phyloP scores from a whole-genome alignment of 2,797 vertebrate genomes.

The Rhinatrema bivittatum region DNA sequence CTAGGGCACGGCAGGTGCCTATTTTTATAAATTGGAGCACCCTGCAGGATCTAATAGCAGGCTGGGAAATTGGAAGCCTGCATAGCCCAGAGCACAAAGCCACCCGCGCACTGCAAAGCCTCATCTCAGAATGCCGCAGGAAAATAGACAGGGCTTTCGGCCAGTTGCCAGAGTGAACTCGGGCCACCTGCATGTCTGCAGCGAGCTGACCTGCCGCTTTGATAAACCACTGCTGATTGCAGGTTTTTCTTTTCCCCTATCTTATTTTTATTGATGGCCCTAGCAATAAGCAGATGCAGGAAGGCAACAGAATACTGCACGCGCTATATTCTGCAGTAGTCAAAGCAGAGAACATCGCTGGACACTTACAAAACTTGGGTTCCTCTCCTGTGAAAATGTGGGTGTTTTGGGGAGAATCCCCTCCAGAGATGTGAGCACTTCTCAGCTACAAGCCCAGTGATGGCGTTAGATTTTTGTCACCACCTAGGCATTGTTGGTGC shows the following conservation, averaged over 20 bases:
- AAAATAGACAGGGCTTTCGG: conserved; percentile 7
- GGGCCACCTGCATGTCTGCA: conserved; percentile 15
- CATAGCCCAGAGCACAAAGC: conserved; percentile 20
- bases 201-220: background rate
- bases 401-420: too few relatives aligned
- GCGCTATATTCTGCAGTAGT: too few relatives aligned
- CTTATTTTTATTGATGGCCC: background rate
- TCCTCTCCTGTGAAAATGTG: too few relatives aligned
- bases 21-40: background rate
- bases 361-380: too few relatives aligned
- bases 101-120: conserved; percentile 9
- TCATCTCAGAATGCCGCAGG: conserved; percentile 7
- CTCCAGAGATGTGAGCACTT: too few relatives aligned
- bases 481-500: too few relatives aligned
- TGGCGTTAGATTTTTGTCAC: too few relatives aligned
- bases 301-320: too few relatives aligned
- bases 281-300: conserved; percentile 23
- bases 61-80: conserved; percentile 7
- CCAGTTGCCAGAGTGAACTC: conserved; percentile 20
- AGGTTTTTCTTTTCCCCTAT: too few relatives aligned
- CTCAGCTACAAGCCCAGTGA: too few relatives aligned
- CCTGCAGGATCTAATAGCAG: background rate
- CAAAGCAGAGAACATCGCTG: too few relatives aligned
- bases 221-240: background rate
- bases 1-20: background rate